phyloP scores from a whole-genome alignment of 2,113 vertebrate species.

The Arizona elegans region DNA sequence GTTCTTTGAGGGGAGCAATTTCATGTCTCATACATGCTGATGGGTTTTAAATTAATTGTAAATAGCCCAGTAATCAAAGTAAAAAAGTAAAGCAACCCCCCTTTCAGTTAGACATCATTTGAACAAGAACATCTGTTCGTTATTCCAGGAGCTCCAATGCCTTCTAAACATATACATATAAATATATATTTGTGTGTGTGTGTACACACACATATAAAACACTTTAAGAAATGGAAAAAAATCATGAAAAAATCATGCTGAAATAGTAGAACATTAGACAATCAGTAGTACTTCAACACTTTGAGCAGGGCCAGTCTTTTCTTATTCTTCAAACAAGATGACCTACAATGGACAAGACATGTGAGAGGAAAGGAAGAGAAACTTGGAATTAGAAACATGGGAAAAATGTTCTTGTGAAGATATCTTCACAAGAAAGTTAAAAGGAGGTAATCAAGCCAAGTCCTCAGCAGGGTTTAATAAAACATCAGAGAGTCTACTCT shows the following conservation, averaged over 20 bases:
- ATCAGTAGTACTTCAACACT: background rate
- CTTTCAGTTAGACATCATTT: slow-evolving; percentile 4
- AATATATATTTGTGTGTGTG: background rate
- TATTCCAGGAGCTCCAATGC: background rate
- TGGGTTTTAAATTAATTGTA: slow-evolving; percentile 13
- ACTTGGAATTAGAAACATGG: background rate
- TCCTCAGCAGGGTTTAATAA: slow-evolving; percentile 10
- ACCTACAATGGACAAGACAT: background rate
- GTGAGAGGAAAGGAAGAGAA: background rate
- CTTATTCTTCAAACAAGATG: background rate
- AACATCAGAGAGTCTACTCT: background rate
- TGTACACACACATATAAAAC: background rate
- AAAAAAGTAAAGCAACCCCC: background rate
- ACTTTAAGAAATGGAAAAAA: background rate
- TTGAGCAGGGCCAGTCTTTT: background rate
- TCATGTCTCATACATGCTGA: slow-evolving; percentile 2
- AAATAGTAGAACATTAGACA: background rate
- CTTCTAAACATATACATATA: background rate
- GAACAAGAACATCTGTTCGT: slow-evolving; percentile 19
- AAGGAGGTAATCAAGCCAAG: background rate
- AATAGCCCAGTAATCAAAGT: background rate
- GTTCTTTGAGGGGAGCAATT: slow-evolving; percentile 1
- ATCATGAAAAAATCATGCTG: background rate
- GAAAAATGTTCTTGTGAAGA: background rate
- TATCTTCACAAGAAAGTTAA: background rate